Conservation (phyloP, 2,797 vertebrate genomes). For the Coreius guichenoti region DNA sequence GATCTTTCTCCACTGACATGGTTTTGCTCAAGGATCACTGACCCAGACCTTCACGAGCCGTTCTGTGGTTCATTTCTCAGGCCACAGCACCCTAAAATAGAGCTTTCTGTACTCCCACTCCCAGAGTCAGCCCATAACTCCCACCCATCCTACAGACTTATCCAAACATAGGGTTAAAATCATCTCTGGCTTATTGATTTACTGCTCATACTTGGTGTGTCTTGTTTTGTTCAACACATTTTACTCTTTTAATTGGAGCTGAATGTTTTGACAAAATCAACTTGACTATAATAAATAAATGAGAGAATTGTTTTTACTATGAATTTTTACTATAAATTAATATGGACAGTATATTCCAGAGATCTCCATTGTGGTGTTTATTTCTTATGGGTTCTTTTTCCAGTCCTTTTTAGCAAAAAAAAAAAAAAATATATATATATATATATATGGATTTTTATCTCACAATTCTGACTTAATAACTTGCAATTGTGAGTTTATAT, state of each 20-base stretch:
- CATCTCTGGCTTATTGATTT: slow-evolving; percentile 9
- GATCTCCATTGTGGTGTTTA: background rate
- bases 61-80: slow-evolving; percentile 75
- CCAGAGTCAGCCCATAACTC: slow-evolving; percentile 30
- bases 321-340: background rate
- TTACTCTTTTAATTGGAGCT: background rate
- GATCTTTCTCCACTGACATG: slow-evolving; percentile 65
- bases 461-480: background rate
- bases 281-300: background rate
- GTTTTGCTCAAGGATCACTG: slow-evolving; percentile 64
- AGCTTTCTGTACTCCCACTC: slow-evolving; percentile 56
- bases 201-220: slow-evolving; percentile 25
- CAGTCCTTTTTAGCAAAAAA: slow-evolving; percentile 56
- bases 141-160: slow-evolving; percentile 68
- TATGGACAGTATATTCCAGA: background rate
- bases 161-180: slow-evolving; percentile 46
- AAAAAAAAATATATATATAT: no score
- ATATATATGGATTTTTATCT: background rate
- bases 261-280: background rate
- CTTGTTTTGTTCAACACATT: background rate
- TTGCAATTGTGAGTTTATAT: background rate
- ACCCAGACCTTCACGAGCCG: slow-evolving; percentile 60
- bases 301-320: background rate
- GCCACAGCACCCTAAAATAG: slow-evolving; percentile 76
- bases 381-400: slow-evolving; percentile 4